phyloP scores from a whole-genome alignment of 2,113 vertebrate species.

The Neoarius graeffei region DNA sequence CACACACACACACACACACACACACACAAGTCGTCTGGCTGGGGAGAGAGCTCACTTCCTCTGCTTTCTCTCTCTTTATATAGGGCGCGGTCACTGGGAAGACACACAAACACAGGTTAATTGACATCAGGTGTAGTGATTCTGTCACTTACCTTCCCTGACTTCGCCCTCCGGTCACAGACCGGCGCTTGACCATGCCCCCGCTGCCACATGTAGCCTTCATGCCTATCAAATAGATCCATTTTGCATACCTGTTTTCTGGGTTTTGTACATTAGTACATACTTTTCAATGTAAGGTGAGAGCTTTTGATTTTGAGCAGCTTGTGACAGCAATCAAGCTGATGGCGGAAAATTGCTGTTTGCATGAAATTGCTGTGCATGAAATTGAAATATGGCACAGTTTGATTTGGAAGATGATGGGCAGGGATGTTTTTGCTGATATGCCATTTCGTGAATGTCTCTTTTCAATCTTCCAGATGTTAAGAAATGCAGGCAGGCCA shows the following conservation, averaged over 20 bases:
- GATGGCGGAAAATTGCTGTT: neutral
- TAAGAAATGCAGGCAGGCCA: neutral
- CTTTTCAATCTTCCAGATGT: neutral
- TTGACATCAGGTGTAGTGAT: too few species aligned
- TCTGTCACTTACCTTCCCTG: too few species aligned
- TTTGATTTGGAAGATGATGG: neutral
- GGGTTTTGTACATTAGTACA: neutral
- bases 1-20: too few species aligned
- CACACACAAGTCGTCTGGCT: too few species aligned
- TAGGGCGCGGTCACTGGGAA: too few species aligned
- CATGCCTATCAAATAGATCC: neutral
- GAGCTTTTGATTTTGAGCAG: neutral
- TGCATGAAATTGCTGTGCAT: neutral
- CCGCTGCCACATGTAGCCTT: neutral
- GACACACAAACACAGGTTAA: too few species aligned
- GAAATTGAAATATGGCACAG: neutral
- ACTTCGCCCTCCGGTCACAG: too few species aligned
- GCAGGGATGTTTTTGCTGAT: neutral
- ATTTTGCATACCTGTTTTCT: neutral
- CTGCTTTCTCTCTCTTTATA: too few species aligned
- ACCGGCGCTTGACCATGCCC: too few species aligned
- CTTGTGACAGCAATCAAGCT: neutral
- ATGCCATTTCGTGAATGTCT: neutral
- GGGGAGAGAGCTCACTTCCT: too few species aligned
- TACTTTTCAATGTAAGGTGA: neutral